These are phyloP conservation scores for Gambusia affinis DNA, from an alignment of 2,113 vertebrate species.

Conservation along the genomic window DNA sequence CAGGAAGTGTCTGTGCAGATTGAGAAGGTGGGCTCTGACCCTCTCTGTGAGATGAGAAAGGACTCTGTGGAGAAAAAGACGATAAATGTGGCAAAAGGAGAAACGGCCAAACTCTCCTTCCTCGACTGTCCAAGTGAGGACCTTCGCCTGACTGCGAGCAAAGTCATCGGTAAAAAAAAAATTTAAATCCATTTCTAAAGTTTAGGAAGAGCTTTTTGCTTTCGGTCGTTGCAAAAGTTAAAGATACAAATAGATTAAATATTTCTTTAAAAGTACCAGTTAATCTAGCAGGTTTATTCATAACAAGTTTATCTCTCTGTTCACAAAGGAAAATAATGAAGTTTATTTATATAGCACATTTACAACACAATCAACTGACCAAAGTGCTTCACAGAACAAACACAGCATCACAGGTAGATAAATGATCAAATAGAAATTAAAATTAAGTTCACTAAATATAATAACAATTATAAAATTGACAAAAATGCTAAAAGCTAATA, in stretches of 20 bases:
- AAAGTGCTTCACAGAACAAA: no score
- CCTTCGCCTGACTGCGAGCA: constrained; percentile 80
- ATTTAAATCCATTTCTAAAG: background rate
- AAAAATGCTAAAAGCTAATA: no score
- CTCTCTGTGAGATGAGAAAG: constrained; percentile 84
- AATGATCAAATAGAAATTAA: no score
- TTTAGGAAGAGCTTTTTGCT: background rate
- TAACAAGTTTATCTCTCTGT: no score
- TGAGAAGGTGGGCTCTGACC: constrained; percentile 63
- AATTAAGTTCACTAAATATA: no score
- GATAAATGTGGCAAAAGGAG: constrained; percentile 78
- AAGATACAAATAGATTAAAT: background rate
- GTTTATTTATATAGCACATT: no score
- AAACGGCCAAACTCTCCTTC: constrained; percentile 81
- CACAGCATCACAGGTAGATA: no score
- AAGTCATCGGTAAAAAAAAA: constrained; percentile 69
- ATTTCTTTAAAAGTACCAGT: no score
- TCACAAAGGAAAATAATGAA: no score
- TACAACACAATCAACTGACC: no score
- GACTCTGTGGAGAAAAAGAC: constrained; percentile 73
- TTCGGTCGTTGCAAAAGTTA: background rate
- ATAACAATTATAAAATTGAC: no score
- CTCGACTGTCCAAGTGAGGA: constrained; percentile 84
- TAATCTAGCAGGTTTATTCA: no score
- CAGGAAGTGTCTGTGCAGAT: constrained; percentile 81